phyloP scores from a whole-genome alignment of 2,113 vertebrate species.

The Anthoscopus minutus region DNA sequence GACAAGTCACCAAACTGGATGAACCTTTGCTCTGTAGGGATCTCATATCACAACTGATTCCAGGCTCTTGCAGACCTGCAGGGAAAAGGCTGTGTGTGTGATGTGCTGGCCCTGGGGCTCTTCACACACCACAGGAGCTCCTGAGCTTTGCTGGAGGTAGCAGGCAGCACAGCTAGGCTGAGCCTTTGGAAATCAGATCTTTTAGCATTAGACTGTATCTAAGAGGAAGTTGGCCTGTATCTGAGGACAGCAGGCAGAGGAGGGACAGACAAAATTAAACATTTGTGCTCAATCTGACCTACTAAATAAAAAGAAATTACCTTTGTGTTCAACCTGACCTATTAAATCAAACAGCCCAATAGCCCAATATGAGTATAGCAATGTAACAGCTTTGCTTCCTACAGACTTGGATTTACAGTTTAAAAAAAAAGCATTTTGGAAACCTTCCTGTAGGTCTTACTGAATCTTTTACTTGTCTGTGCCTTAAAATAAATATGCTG shows the following conservation, averaged over 20 bases:
- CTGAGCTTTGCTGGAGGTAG: not conserved
- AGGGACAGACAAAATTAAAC: not conserved
- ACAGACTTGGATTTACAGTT: not conserved
- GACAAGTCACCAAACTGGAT: not conserved
- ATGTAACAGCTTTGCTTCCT: not conserved
- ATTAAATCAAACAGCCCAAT: not conserved
- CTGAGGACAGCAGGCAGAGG: not conserved
- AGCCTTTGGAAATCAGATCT: not conserved
- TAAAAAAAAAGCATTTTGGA: not conserved
- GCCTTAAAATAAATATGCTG: not conserved
- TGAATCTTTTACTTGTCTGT: not conserved
- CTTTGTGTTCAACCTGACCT: not conserved
- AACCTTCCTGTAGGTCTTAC: not conserved
- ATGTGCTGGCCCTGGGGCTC: not conserved
- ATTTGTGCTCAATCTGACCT: not conserved
- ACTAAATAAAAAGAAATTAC: not conserved
- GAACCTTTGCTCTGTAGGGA: not conserved
- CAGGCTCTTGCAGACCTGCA: not conserved
- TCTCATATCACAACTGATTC: not conserved
- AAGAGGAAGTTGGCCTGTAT: not conserved
- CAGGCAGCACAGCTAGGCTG: not conserved
- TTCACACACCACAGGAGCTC: not conserved
- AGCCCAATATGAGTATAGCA: not conserved
- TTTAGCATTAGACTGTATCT: not conserved
- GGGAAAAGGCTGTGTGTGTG: not conserved